These are phyloP conservation scores for Netelia inedita DNA, from an alignment of 2,888 invertebrate genomes.

Conservation along the genomic window DNA sequence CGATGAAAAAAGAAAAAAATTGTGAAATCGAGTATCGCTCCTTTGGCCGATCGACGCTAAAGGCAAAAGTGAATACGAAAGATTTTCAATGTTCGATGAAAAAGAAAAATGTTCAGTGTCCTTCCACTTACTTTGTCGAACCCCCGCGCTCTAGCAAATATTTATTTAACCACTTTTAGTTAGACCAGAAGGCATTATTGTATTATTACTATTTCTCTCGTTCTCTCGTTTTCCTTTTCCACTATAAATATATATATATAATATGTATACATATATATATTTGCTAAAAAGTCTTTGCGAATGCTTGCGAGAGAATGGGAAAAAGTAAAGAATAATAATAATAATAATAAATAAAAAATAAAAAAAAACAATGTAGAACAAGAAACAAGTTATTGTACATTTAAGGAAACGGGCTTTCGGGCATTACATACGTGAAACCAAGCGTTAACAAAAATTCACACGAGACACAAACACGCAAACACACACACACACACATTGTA, in stretches of 20 bases:
- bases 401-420: slow-evolving; percentile 63
- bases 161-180: slow-evolving; percentile 55
- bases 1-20: background rate
- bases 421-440: slow-evolving; percentile 51
- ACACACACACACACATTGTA: slow-evolving; percentile 37
- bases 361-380: slow-evolving; percentile 36
- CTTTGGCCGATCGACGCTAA: slow-evolving; percentile 62
- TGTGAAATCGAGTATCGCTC: slow-evolving; percentile 59
- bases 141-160: slow-evolving; percentile 46
- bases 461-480: slow-evolving; percentile 1
- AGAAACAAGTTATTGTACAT: slow-evolving; percentile 51
- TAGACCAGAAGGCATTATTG: slow-evolving; percentile 58
- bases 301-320: slow-evolving; percentile 63
- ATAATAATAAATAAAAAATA: no score
- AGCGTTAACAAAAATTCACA: background rate
- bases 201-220: slow-evolving; percentile 13
- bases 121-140: slow-evolving; percentile 13
- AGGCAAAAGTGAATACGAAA: slow-evolving; percentile 57
- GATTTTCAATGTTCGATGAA: slow-evolving; percentile 25
- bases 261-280: slow-evolving; percentile 38
- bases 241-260: slow-evolving; percentile 52
- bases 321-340: slow-evolving; percentile 7
- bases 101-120: slow-evolving; percentile 35
- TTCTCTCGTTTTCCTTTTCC: slow-evolving; percentile 28
- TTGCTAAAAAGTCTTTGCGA: slow-evolving; percentile 59